These are phyloP conservation scores for Tachina fera DNA, from an alignment of 2,888 invertebrate genomes.

Conservation along the genomic window DNA sequence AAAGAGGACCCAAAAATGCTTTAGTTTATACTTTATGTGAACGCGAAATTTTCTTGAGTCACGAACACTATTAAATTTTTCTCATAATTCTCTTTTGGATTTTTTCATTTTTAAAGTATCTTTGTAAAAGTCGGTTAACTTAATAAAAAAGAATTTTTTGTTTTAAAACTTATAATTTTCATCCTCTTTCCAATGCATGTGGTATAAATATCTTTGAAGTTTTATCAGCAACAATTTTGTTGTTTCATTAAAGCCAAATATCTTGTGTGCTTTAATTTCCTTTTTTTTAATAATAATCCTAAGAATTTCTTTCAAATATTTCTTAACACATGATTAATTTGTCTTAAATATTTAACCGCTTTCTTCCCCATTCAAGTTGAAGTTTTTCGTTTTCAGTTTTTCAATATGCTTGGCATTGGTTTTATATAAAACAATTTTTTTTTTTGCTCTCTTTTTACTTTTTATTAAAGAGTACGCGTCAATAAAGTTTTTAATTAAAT, in stretches of 20 bases:
- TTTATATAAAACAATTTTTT: conserved; percentile 34
- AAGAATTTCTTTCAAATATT: conserved; percentile 39
- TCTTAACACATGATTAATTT: conserved; percentile 65
- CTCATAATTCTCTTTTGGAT: no score
- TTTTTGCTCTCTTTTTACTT: neutral
- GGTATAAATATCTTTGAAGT: conserved; percentile 23
- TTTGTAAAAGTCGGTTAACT: no score
- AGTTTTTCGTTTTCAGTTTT: conserved; percentile 38
- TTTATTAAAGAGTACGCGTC: conserved; percentile 55
- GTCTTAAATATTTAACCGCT: conserved; percentile 52
- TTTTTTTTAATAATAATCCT: conserved; percentile 20
- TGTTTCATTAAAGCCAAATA: neutral
- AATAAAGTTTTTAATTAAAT: conserved; percentile 68
- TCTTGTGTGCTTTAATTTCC: neutral
- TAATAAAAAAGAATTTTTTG: no score
- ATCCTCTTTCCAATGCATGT: neutral
- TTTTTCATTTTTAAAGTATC: no score
- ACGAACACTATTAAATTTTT: no score
- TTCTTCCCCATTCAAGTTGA: conserved; percentile 35
- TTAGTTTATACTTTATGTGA: no score
- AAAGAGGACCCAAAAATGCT: no score
- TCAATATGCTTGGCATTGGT: conserved; percentile 39
- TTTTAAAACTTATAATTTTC: neutral
- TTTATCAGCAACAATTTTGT: conserved; percentile 2
- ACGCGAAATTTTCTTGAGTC: no score